These are phyloP conservation scores for Alces alces DNA, from an alignment of 2,113 vertebrate genomes.

Conservation along the genomic window DNA sequence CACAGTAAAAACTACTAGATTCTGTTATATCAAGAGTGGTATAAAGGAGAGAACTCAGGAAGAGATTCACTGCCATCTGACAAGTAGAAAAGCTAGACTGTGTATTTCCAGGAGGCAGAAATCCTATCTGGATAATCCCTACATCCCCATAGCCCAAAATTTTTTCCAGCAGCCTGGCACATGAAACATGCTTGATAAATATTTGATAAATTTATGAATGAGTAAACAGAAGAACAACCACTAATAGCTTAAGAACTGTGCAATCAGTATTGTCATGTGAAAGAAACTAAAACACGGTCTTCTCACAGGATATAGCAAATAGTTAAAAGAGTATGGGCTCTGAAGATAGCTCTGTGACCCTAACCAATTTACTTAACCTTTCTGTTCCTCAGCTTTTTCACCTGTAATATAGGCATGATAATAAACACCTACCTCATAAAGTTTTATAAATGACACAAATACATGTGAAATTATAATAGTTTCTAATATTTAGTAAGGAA, in stretches of 20 bases:
- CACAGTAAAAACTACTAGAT: not conserved
- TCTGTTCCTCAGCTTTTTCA: not conserved
- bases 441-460: conserved; percentile 22
- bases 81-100: not conserved
- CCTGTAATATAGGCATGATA: not conserved
- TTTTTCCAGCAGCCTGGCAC: not conserved
- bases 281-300: not conserved
- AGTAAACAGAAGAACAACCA: not conserved
- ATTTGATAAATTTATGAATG: not conserved
- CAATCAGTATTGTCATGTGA: not conserved
- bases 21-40: not conserved
- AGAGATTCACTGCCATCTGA: not conserved
- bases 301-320: not conserved
- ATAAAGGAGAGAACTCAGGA: not conserved
- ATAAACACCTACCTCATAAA: not conserved
- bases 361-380: conserved; percentile 10
- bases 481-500: not conserved
- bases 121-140: not conserved
- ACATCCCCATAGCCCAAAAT: not conserved
- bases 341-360: not conserved
- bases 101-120: not conserved
- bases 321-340: not conserved
- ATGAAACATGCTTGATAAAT: not conserved
- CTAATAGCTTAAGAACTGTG: not conserved
- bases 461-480: not conserved